Evolutionary conservation across 2,888 invertebrate species (phyloP).

Genomic region (Pyrrhia umbra): DNA sequence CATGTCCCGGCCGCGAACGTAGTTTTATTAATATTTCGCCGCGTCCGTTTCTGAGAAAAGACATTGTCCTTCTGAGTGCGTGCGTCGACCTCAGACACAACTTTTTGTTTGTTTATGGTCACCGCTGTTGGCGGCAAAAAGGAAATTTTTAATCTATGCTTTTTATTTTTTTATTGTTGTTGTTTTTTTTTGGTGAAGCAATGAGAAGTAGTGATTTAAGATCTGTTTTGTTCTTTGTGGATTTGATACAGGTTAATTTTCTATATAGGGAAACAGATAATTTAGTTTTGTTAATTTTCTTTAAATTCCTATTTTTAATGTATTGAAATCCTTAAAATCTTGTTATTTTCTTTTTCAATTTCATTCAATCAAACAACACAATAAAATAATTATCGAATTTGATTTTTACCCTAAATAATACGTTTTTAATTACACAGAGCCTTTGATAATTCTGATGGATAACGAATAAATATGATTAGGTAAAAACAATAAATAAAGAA

Average conservation of each 20-base stretch:
- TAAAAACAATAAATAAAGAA: neutral
- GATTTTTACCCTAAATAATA: neutral
- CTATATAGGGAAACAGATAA: no score
- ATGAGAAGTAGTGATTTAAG: neutral
- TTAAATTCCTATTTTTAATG: no score
- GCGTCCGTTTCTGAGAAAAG: constrained; percentile 81
- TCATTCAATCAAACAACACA: no score
- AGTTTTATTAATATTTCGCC: constrained; percentile 78
- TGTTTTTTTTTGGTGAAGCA: constrained; percentile 25
- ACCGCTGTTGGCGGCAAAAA: constrained; percentile 49
- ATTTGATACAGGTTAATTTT: no score
- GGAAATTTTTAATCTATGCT: constrained; percentile 60
- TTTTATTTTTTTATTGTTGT: constrained; percentile 18
- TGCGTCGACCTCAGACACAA: constrained; percentile 74
- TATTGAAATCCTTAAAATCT: no score
- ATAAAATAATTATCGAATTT: neutral
- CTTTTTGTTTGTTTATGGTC: constrained; percentile 76
- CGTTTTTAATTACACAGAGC: constrained; percentile 1
- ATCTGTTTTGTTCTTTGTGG: constrained; percentile 1
- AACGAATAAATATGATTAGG: constrained; percentile 1
- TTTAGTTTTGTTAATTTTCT: no score
- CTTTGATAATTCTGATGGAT: neutral
- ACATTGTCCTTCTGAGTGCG: constrained; percentile 81
- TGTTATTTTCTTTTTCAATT: no score
- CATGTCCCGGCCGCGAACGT: constrained; percentile 62